phyloP scores from a whole-genome alignment of 2,797 vertebrate genomes.

The Dallia pectoralis region DNA sequence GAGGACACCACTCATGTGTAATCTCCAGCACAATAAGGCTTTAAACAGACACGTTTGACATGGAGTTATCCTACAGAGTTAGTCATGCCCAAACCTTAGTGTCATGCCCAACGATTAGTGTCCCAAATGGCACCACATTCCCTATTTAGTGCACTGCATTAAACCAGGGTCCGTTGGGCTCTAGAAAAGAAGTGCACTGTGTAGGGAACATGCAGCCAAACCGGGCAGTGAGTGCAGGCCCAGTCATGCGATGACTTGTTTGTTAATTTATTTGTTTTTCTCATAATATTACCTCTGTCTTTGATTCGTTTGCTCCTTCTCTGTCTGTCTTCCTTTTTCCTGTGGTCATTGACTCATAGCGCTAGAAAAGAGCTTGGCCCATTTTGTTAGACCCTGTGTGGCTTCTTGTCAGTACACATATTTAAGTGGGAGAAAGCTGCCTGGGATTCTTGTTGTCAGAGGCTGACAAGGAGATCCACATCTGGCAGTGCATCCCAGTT shows the following conservation, averaged over 20 bases:
- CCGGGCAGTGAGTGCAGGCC: neutral
- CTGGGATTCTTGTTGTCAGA: slow-evolving; percentile 25
- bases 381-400: slow-evolving; percentile 8
- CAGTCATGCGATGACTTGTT: slow-evolving; percentile 15
- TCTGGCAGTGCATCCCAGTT: slow-evolving; percentile 24
- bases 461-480: slow-evolving; percentile 18
- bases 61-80: slow-evolving; percentile 29
- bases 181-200: neutral
- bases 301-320: neutral
- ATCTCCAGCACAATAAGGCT: slow-evolving; percentile 16
- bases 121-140: neutral
- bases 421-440: slow-evolving; percentile 29
- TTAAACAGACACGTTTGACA: slow-evolving; percentile 29
- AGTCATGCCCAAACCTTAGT: slow-evolving; percentile 18
- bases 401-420: slow-evolving; percentile 23
- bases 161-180: too few relatives aligned
- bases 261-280: slow-evolving; percentile 40
- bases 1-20: neutral
- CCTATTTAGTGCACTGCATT: neutral
- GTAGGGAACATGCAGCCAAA: neutral
- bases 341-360: slow-evolving; percentile 3
- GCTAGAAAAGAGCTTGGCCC: slow-evolving; percentile 29
- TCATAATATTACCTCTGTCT: slow-evolving; percentile 12
- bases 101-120: too few relatives aligned
- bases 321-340: neutral